Conservation (phyloP, 2,113 vertebrate genomes). For the Otocyon megalotis region DNA sequence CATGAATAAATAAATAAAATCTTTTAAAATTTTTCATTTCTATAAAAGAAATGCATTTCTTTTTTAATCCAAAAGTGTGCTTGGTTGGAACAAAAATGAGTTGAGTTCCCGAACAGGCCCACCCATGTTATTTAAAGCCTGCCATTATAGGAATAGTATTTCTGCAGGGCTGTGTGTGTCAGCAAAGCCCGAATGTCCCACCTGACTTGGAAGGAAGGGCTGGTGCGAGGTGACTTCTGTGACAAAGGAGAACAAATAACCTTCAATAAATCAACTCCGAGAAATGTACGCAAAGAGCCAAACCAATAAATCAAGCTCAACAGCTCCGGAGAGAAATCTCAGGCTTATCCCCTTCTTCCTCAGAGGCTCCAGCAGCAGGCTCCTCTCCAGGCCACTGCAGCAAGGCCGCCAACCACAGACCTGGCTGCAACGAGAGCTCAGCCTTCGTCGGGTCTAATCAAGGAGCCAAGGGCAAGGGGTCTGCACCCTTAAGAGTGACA, state of each 20-base stretch:
- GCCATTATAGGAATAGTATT: neutral
- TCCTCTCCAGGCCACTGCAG: fast-evolving
- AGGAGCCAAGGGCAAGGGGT: fast-evolving
- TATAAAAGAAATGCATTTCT: neutral
- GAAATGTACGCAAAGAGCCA: neutral
- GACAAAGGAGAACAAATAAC: slow-evolving; percentile 53
- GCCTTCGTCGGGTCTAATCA: fast-evolving
- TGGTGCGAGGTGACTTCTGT: neutral
- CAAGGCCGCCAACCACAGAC: no score
- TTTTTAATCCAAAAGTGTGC: neutral
- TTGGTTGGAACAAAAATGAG: neutral
- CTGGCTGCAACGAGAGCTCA: no score
- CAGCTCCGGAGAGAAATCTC: neutral
- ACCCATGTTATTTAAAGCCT: fast-evolving
- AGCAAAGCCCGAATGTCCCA: neutral
- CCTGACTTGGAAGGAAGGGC: neutral
- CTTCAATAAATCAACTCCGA: slow-evolving; percentile 49
- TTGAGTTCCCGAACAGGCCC: neutral
- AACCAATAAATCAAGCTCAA: neutral
- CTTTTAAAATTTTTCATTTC: neutral
- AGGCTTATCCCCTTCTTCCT: neutral
- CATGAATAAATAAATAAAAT: no score
- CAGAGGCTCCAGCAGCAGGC: neutral
- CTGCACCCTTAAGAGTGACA: fast-evolving
- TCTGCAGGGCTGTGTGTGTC: neutral